A percentile compares a stretch with the other conserved stretches of the same genome.
These are phyloP conservation scores for Lordiphosa andalusiaca DNA, from an alignment of 2,888 invertebrate species.

Conservation along the genomic window DNA sequence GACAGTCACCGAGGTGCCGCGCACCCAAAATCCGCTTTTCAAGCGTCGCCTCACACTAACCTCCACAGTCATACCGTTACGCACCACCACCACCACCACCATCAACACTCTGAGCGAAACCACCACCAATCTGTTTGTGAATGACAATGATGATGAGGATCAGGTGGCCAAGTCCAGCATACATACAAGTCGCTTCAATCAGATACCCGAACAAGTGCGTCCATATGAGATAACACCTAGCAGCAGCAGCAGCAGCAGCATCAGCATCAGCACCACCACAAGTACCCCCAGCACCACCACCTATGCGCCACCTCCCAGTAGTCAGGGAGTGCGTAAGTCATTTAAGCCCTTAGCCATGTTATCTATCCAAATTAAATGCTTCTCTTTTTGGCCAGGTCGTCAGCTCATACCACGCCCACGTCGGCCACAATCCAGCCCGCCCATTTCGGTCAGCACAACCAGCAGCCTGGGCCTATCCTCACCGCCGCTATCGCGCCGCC, in stretches of 20 bases:
- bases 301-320: conserved; percentile 6
- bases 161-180: conserved; percentile 79
- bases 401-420: conserved; percentile 59
- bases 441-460: conserved; percentile 36
- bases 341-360: background rate
- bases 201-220: conserved; percentile 65
- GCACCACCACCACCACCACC: conserved; percentile 58
- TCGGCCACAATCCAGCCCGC: conserved; percentile 59
- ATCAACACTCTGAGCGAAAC: conserved; percentile 27
- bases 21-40: conserved; percentile 79
- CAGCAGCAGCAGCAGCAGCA: no score
- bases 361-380: background rate
- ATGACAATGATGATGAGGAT: conserved; percentile 65
- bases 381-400: conserved; percentile 36
- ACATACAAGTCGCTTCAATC: conserved; percentile 77
- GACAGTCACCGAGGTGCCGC: conserved; percentile 78
- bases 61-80: conserved; percentile 59
- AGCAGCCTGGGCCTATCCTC: conserved; percentile 25
- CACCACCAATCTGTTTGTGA: conserved; percentile 53
- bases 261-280: conserved; percentile 7
- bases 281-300: background rate
- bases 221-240: conserved; percentile 38
- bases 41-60: conserved; percentile 78
- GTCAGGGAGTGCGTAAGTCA: conserved; percentile 43
- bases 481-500: conserved; percentile 50